Evolutionary conservation across 1,140 invertebrate genomes (phyloP).

Genomic region (Lordiphosa stackelbergi): DNA sequence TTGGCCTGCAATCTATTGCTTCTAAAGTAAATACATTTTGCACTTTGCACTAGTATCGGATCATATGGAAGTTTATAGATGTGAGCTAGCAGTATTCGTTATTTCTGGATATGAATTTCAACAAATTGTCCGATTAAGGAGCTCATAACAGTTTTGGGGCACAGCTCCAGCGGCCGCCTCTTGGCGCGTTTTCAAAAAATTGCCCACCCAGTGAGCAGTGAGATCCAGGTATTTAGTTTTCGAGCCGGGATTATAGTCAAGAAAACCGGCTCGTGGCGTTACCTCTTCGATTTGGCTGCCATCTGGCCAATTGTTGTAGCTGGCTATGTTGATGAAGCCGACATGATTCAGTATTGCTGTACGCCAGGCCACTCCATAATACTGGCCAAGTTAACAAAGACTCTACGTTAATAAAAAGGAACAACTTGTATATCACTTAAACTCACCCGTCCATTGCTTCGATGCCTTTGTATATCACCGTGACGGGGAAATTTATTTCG

Average conservation of each 20-base stretch:
- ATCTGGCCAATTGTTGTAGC: slow-evolving; percentile 82
- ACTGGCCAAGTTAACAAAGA: slow-evolving; percentile 53
- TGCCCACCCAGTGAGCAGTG: slow-evolving; percentile 80
- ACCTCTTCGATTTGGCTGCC: slow-evolving; percentile 82
- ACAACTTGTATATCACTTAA: background rate
- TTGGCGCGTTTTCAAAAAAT: slow-evolving; percentile 77
- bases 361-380: slow-evolving; percentile 80
- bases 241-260: slow-evolving; percentile 80
- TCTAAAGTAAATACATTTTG: slow-evolving; percentile 58
- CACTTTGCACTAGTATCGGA: slow-evolving; percentile 30
- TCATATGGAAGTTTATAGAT: slow-evolving; percentile 17
- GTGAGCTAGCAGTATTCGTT: background rate
- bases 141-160: slow-evolving; percentile 63
- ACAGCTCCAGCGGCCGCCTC: slow-evolving; percentile 51
- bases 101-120: slow-evolving; percentile 43
- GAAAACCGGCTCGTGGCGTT: slow-evolving; percentile 78
- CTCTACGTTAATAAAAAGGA: background rate
- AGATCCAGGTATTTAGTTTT: slow-evolving; percentile 80
- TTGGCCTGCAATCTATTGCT: slow-evolving; percentile 68
- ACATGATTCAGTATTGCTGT: slow-evolving; percentile 79
- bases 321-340: slow-evolving; percentile 79
- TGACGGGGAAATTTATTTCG: slow-evolving; percentile 80
- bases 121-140: slow-evolving; percentile 76
- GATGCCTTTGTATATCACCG: slow-evolving; percentile 79
- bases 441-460: slow-evolving; percentile 78